These are phyloP conservation scores for Nannospalax galili DNA, from an alignment of 2,113 vertebrate genomes.

Conservation along the genomic window DNA sequence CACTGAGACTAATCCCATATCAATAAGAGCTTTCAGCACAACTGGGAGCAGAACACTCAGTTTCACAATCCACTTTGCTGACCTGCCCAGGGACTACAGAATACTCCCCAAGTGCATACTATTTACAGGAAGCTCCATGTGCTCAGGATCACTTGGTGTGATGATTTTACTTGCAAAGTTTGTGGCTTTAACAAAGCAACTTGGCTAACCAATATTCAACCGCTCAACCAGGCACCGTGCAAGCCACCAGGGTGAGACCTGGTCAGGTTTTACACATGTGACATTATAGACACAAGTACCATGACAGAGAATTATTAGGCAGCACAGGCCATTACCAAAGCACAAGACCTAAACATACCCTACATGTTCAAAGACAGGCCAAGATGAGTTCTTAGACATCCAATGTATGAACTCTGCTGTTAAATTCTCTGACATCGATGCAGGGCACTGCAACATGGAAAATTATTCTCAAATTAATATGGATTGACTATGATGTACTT, in stretches of 20 bases:
- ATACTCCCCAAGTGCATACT: conserved; percentile 31
- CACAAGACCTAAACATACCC: background rate
- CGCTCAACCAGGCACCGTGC: conserved; percentile 24
- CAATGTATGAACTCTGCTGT: background rate
- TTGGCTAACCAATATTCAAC: conserved; percentile 37
- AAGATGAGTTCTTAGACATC: background rate
- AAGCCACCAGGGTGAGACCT: background rate
- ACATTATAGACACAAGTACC: background rate
- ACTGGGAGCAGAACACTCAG: conserved; percentile 79
- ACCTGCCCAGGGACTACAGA: conserved; percentile 71
- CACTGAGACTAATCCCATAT: conserved; percentile 78
- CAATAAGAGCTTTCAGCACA: conserved; percentile 84
- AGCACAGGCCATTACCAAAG: no score
- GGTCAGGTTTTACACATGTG: background rate
- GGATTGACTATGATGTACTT: background rate
- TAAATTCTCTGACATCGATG: background rate
- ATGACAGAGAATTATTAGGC: background rate
- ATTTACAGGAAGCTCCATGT: conserved; percentile 72
- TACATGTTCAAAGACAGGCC: background rate
- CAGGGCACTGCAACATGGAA: background rate
- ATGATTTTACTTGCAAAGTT: conserved; percentile 74
- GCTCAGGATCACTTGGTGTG: background rate
- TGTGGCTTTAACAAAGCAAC: conserved; percentile 75
- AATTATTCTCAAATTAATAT: background rate
- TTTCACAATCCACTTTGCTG: conserved; percentile 77